Evolutionary conservation across 2,888 invertebrate genomes (phyloP).

Genomic region (Calameuta pallipes): DNA sequence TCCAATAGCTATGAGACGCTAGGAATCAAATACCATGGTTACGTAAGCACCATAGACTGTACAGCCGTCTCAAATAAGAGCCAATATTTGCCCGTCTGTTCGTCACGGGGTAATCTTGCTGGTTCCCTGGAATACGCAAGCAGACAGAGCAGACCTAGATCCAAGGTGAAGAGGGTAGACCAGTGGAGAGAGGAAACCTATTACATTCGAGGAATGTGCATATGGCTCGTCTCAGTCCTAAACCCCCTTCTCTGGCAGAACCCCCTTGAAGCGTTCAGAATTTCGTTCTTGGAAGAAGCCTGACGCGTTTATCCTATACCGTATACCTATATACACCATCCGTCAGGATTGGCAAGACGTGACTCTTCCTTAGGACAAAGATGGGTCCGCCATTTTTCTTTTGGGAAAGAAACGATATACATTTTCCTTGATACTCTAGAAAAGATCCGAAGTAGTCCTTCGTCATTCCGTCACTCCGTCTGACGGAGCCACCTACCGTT

Average conservation of each 20-base stretch:
- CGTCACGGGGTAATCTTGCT: conserved; percentile 52
- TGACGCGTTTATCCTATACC: neutral
- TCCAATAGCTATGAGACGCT: neutral
- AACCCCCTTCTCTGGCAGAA: neutral
- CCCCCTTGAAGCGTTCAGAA: neutral
- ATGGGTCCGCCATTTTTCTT: neutral
- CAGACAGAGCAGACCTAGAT: neutral
- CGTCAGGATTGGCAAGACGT: neutral
- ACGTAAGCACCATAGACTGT: conserved; percentile 44
- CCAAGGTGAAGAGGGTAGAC: neutral
- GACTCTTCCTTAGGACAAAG: neutral
- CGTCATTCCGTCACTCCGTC: neutral
- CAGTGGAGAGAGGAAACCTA: neutral
- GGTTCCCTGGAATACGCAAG: conserved; percentile 42
- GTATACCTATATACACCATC: neutral
- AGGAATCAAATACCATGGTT: conserved; percentile 33
- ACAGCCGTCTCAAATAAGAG: conserved; percentile 55
- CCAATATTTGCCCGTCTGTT: conserved; percentile 53
- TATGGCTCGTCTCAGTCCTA: neutral
- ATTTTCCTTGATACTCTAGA: neutral
- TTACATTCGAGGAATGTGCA: neutral
- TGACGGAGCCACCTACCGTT: neutral
- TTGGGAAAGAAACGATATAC: neutral
- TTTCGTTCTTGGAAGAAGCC: neutral
- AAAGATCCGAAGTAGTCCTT: neutral